Evolutionary conservation across 2,888 invertebrate species (phyloP).

Genomic region (Amblyteles armatorius): DNA sequence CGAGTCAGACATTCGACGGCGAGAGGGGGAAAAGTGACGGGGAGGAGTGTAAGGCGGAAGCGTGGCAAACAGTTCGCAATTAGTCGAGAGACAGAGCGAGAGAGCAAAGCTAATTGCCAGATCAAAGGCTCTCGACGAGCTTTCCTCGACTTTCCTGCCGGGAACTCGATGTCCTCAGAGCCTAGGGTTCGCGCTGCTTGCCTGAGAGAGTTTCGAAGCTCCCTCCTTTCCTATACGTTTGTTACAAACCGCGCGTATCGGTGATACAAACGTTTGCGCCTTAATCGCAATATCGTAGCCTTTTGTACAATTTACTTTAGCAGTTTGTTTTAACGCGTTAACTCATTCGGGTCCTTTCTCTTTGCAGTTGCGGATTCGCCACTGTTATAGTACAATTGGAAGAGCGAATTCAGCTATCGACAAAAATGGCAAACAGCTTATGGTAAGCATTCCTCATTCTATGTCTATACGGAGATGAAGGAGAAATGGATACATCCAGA

Average conservation of each 20-base stretch:
- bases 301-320: constrained; percentile 6
- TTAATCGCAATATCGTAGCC: not conserved
- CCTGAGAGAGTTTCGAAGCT: constrained; percentile 10
- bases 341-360: constrained; percentile 54
- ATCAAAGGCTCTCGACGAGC: constrained; percentile 68
- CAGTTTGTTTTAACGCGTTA: not conserved
- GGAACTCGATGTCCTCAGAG: constrained; percentile 25
- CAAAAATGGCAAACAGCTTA: constrained; percentile 80
- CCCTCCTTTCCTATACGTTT: constrained; percentile 1
- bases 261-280: not conserved
- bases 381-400: constrained; percentile 48
- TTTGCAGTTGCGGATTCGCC: constrained; percentile 79
- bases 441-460: constrained; percentile 75
- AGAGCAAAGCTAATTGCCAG: constrained; percentile 70
- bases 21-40: not conserved
- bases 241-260: not conserved
- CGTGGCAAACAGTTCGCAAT: constrained; percentile 36
- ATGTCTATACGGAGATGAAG: not conserved
- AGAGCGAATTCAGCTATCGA: constrained; percentile 69
- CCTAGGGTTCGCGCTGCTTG: not conserved
- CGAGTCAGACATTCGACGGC: not conserved
- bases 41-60: not conserved
- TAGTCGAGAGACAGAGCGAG: not conserved
- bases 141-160: constrained; percentile 44
- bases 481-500: too few relatives aligned